Percentiles rank a stretch among this genome's conserved stretches.
phyloP scores from a whole-genome alignment of 2,797 vertebrate genomes.

The Typhlichthys eigenmanni region DNA sequence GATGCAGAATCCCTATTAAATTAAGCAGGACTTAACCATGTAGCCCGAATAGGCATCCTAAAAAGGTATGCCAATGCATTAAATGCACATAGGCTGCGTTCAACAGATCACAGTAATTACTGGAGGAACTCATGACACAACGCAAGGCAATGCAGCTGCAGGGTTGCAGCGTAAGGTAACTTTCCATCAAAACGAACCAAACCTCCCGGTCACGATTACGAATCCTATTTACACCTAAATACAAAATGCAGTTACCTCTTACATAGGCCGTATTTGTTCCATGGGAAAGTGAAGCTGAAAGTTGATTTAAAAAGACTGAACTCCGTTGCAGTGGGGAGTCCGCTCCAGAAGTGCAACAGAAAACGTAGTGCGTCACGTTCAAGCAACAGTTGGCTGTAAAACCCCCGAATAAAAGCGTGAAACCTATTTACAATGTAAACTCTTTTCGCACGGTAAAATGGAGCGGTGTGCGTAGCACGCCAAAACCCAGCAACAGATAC shows the following conservation, averaged over 20 bases:
- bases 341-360: constrained; percentile 38
- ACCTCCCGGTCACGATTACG: constrained; percentile 11
- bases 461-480: constrained; percentile 26
- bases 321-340: constrained; percentile 61
- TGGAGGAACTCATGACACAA: constrained; percentile 36
- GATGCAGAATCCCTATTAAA: no score
- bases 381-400: constrained; percentile 68
- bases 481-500: constrained; percentile 48
- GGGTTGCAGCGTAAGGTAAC: constrained; percentile 19
- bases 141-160: constrained; percentile 36
- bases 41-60: no score
- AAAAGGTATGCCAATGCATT: no score
- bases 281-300: constrained; percentile 29
- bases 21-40: no score
- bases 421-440: constrained; percentile 24
- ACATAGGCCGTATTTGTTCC: constrained; percentile 21
- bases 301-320: constrained; percentile 40
- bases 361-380: constrained; percentile 70
- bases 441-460: neutral
- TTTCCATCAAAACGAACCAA: constrained; percentile 29
- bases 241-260: constrained; percentile 48
- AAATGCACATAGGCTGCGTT: neutral
- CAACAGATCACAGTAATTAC: constrained; percentile 19
- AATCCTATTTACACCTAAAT: neutral
- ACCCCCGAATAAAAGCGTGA: constrained; percentile 5